Evolutionary conservation across 2,113 vertebrate genomes (phyloP).

Genomic region (Columbina picui): DNA sequence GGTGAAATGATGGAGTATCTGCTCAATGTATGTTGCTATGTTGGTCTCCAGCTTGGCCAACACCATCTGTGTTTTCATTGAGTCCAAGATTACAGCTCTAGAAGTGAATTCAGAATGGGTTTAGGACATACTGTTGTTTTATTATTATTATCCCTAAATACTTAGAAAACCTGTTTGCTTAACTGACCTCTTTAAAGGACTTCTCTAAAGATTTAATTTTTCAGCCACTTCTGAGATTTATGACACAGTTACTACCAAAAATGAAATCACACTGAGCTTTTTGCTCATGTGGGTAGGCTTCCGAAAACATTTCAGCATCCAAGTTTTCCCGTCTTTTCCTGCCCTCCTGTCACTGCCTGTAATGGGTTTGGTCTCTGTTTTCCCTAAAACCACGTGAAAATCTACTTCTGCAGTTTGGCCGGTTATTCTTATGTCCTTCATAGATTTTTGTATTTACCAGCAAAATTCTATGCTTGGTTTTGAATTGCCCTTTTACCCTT

Average conservation of each 20-base stretch:
- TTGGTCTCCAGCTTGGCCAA: not conserved
- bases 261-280: not conserved
- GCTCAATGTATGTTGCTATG: not conserved
- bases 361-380: not conserved
- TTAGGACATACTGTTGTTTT: not conserved
- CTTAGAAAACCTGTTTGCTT: not conserved
- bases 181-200: not conserved
- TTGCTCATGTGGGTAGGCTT: not conserved
- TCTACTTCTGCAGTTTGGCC: not conserved
- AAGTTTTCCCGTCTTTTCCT: not conserved
- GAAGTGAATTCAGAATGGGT: not conserved
- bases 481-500: accelerated
- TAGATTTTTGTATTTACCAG: not conserved
- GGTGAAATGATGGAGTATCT: not conserved
- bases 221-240: not conserved
- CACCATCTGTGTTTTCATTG: not conserved
- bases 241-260: not conserved
- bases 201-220: not conserved
- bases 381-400: not conserved
- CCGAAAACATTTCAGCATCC: not conserved
- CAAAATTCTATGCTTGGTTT: not conserved
- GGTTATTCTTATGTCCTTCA: not conserved
- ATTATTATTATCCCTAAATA: not conserved
- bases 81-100: not conserved
- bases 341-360: not conserved